phyloP scores from a whole-genome alignment of 53 echinoderm and acorn worm species.

The Glandiceps talaboti region DNA sequence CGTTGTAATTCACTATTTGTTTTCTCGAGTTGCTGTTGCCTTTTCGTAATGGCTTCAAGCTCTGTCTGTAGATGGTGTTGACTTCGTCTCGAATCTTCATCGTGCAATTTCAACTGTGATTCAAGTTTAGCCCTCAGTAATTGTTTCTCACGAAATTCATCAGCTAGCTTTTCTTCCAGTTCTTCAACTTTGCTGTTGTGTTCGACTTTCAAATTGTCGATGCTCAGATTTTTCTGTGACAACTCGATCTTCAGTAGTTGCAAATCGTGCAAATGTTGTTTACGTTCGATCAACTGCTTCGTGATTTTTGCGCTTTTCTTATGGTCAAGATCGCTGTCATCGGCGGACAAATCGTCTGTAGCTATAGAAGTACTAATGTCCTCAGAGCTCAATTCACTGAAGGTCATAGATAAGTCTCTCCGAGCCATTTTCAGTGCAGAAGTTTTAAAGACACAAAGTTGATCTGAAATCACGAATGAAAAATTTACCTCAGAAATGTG shows the following conservation, averaged over 20 bases:
- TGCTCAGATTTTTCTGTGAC: constrained; percentile 73
- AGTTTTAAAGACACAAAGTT: background rate
- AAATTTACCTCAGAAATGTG: background rate
- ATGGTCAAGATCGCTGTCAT: background rate
- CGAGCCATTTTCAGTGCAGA: constrained; percentile 22
- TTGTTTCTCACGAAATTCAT: constrained; percentile 56
- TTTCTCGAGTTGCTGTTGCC: constrained; percentile 64
- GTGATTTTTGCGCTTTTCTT: constrained; percentile 27
- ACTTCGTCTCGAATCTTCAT: constrained; percentile 45
- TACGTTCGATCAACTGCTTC: constrained; percentile 87
- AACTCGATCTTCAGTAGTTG: constrained; percentile 78
- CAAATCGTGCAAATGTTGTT: constrained; percentile 77
- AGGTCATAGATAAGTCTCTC: constrained; percentile 57
- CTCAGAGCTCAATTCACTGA: constrained; percentile 73
- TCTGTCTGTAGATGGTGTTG: constrained; percentile 60
- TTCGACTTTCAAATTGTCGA: constrained; percentile 77
- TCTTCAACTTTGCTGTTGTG: constrained; percentile 63
- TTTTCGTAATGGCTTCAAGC: constrained; percentile 43
- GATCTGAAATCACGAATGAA: background rate
- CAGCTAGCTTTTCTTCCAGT: constrained; percentile 56
- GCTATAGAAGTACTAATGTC: constrained; percentile 96
- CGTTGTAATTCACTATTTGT: constrained; percentile 67
- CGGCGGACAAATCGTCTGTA: constrained; percentile 66
- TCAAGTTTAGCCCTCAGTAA: constrained; percentile 78
- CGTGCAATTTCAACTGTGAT: constrained; percentile 67